Evolutionary conservation across 2,113 vertebrate species (phyloP), one percentile per base, ranked within the genome.

Genomic region (Ciconia stormi): DNA sequence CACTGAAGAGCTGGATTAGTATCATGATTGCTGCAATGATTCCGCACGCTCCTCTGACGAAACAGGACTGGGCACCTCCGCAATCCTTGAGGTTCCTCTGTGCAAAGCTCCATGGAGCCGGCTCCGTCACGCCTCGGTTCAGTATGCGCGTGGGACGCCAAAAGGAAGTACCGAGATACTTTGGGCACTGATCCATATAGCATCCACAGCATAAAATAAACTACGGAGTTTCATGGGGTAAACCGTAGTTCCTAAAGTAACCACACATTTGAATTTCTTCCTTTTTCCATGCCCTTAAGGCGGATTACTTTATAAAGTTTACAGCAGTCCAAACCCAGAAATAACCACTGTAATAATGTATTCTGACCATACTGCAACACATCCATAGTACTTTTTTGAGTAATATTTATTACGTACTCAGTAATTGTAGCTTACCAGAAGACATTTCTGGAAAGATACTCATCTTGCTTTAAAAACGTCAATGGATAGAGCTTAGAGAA

Each of bases 11-110:
- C 29, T 71, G 50, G 32, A 38, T 53, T 26, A 66, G n/a, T 1
- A 67, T 5, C 16, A 9, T 0, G 0, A 36, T 9, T 50, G 52
- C 29, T 38, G 49, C n/a, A 20, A 10, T 1, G 15, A 52, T 27
- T 79, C 81, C 15, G 10, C 20, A 44, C 0, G 1, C 4, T 38
- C 9, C 26, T 14, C 11, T 38, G 85, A 72, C 38, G 50, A 56
- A 89, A 50, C 11, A 26, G 17, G 52, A 72, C 13, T 8, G 6
- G 49, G 53, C 21, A 66, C 2, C 27, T 34, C 40, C 0, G 1
- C 2, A 6, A 2, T 14, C 44, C 79, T 56, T 1, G 0, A 29
- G 58, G 46, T 22, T 70, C 19, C 65, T 86, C 26, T 18, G 7
- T 10, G 19, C 55, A 79, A 85, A 47, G 27, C 27, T 86, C 16